phyloP scores from a whole-genome alignment of 2,113 vertebrate species.

The Hemiprocne comata region DNA sequence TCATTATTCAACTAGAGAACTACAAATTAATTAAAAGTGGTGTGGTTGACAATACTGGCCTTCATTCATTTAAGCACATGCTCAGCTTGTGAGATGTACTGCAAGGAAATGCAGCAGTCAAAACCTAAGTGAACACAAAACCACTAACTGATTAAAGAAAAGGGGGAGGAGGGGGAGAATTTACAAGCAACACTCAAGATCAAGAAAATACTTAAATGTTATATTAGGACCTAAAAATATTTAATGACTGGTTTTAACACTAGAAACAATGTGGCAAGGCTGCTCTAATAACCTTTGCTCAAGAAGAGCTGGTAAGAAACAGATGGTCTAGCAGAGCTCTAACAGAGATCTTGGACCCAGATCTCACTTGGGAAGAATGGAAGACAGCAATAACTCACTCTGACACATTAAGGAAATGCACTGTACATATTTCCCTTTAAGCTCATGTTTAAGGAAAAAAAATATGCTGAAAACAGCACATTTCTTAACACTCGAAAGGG shows the following conservation, averaged over 20 bases:
- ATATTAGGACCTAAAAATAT: not conserved
- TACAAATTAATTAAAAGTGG: not conserved
- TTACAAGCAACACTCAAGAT: not conserved
- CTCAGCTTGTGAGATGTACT: not conserved
- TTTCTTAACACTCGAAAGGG: not conserved
- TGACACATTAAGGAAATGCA: not conserved
- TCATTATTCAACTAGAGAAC: not conserved
- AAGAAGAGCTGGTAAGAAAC: not conserved
- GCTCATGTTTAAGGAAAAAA: not conserved
- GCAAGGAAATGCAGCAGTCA: not conserved
- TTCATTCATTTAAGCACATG: not conserved
- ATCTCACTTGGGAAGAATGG: not conserved
- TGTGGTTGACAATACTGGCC: not conserved
- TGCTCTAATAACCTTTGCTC: not conserved
- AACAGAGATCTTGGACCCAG: not conserved
- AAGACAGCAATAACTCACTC: not conserved
- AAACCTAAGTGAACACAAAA: not conserved
- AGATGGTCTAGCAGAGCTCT: not conserved
- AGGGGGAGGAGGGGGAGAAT: rapidly evolving
- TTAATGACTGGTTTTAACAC: rapidly evolving
- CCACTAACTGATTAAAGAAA: not conserved
- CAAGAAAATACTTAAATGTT: not conserved
- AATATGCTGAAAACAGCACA: not conserved
- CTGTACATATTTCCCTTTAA: not conserved
- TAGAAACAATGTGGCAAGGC: not conserved